These are phyloP conservation scores for Idaea aversata DNA, from an alignment of 2,888 invertebrate genomes.

Conservation along the genomic window DNA sequence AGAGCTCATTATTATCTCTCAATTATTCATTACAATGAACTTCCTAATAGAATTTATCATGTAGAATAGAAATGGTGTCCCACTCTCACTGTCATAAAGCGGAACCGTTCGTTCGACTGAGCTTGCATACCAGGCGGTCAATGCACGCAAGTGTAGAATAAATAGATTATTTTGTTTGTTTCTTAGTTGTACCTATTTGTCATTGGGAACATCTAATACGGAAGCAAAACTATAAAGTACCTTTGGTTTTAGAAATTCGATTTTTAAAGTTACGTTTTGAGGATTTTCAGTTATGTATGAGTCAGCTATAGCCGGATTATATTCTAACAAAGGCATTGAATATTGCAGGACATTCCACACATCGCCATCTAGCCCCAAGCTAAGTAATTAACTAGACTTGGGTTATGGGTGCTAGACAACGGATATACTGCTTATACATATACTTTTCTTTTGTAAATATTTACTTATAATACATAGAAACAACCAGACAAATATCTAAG, in stretches of 20 bases:
- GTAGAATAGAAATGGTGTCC: not conserved
- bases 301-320: too few relatives aligned
- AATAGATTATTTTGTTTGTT: not conserved
- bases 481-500: too few relatives aligned
- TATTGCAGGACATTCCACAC: too few relatives aligned
- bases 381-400: too few relatives aligned
- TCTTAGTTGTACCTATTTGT: not conserved
- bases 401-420: too few relatives aligned
- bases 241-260: not conserved
- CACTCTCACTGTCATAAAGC: conserved; percentile 14
- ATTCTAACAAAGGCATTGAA: too few relatives aligned
- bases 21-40: not conserved
- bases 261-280: not conserved
- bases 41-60: not conserved
- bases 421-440: too few relatives aligned
- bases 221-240: not conserved
- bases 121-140: conserved; percentile 67
- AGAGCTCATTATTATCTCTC: not conserved
- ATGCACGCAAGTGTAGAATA: conserved; percentile 42
- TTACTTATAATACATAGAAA: too few relatives aligned
- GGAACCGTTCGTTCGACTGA: conserved; percentile 50
- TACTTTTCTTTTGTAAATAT: too few relatives aligned
- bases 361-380: too few relatives aligned
- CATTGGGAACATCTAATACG: not conserved
- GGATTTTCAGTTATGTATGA: not conserved